A percentile compares a stretch with the other conserved stretches of the same genome.
phyloP scores from a whole-genome alignment of 2,888 invertebrate genomes.

The Ceratothoa steindachneri region DNA sequence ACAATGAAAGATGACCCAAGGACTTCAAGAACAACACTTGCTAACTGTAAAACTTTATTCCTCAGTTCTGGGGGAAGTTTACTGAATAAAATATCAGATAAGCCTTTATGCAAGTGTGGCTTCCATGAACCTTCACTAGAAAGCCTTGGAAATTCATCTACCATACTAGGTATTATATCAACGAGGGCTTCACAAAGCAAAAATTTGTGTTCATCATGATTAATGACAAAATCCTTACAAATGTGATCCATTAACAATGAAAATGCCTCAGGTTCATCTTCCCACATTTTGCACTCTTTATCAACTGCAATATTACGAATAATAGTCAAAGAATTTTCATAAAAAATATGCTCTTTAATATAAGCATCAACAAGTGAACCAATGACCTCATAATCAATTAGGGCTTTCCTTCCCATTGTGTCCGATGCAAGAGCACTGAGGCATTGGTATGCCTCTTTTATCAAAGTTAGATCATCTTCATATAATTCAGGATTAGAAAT shows the following conservation, averaged over 20 bases:
- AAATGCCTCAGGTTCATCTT: constrained; percentile 61
- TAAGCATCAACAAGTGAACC: constrained; percentile 65
- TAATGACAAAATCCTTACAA: constrained; percentile 79
- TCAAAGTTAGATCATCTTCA: constrained; percentile 78
- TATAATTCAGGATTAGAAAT: constrained; percentile 61
- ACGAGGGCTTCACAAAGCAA: constrained; percentile 63
- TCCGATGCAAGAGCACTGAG: constrained; percentile 50
- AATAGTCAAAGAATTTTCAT: constrained; percentile 79
- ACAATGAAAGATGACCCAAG: constrained; percentile 81
- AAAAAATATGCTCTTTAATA: constrained; percentile 80
- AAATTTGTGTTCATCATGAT: constrained; percentile 83
- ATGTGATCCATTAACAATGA: constrained; percentile 77
- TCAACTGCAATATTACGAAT: constrained; percentile 55
- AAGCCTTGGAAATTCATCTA: constrained; percentile 57
- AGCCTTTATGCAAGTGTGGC: constrained; percentile 73
- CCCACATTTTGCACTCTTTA: constrained; percentile 37
- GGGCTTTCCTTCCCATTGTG: constrained; percentile 72
- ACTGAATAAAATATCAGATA: constrained; percentile 77
- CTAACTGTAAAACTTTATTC: constrained; percentile 79
- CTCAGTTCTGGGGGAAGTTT: constrained; percentile 82
- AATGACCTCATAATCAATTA: constrained; percentile 63
- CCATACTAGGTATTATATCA: constrained; percentile 49
- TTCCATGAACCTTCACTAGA: constrained; percentile 56
- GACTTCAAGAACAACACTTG: constrained; percentile 72
- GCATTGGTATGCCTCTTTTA: constrained; percentile 59